Evolutionary conservation across 2,888 invertebrate genomes (phyloP), one percentile per base, ranked within the genome.

Genomic region (Graphium colonna): DNA sequence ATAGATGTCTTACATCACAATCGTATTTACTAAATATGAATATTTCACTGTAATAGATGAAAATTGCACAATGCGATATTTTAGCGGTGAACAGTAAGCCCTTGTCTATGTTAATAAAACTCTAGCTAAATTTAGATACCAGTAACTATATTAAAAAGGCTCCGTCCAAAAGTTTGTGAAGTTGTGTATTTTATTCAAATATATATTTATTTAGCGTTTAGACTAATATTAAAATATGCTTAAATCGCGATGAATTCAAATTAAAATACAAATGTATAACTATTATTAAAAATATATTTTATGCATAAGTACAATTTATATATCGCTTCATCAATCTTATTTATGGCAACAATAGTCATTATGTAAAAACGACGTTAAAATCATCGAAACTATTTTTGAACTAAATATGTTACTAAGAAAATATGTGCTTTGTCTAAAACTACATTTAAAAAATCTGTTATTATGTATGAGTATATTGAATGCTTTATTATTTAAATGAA

Each of bases 371-470:
- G 33, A 33, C 7, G 40, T 31, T 16, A 36, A 47, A 41, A 52
- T 43, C 52, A 52, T 50, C 44, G 44, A 56, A 44, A 44, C 21
- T 39, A 16, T 31, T 7, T 31, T 31, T 31, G 31, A 31, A 31
- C 8, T 9, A 10, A 31, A 31, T 7, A 31, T 31, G 31, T 10
- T 31, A 9, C 31, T 31, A 31, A 31, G 31, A 1, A 31, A 31
- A 31, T 9, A 31, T 7, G 31, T 10, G 10, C 10, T 21, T 31
- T 31, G 10, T 3, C 52, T 28, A 54, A 56, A 15, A 51, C 52
- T 60, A 59, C 51, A 38, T 51, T 58, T 44, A 46, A 58, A 58
- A 56, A 61, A 56, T 58, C 57, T 61, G 58, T 59, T 45, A 40
- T 46, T 45, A 18, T 33, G 58, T 58, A 60, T n/a, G 56, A 10